Percentiles rank a stretch among this genome's conserved stretches.
These are phyloP conservation scores for Hystrix brachyura DNA, from an alignment of 2,113 vertebrate genomes.

Conservation along the genomic window DNA sequence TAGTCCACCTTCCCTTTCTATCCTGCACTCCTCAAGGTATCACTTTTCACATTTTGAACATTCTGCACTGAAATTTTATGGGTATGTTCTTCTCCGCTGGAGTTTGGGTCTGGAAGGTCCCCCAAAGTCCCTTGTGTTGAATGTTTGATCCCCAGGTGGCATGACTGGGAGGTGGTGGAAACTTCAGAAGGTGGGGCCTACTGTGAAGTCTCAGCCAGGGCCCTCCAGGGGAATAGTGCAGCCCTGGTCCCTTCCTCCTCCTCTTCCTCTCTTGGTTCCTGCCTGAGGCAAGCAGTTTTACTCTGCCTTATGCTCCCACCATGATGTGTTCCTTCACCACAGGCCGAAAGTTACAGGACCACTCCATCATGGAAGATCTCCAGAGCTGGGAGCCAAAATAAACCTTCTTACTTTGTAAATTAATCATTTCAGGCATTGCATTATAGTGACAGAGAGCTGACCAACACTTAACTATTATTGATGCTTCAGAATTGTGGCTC, in stretches of 20 bases:
- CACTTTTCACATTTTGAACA: background rate
- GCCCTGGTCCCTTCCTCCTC: background rate
- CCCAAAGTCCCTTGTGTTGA: background rate
- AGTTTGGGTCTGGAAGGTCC: too few species aligned
- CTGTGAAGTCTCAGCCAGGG: background rate
- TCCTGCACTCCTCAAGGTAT: background rate
- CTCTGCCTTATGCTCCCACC: background rate
- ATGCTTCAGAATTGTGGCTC: accelerated
- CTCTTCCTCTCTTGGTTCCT: background rate
- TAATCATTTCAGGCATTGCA: background rate
- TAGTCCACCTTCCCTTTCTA: background rate
- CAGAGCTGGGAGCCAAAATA: background rate
- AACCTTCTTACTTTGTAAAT: background rate
- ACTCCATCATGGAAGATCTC: background rate
- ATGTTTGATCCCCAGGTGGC: too few species aligned
- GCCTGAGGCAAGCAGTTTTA: background rate
- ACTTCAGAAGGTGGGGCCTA: background rate
- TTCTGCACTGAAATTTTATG: background rate
- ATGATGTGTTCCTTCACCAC: background rate
- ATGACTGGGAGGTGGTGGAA: background rate
- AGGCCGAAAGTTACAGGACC: background rate
- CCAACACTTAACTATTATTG: background rate
- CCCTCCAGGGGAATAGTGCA: background rate
- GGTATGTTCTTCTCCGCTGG: background rate
- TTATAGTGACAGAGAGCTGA: background rate